Evolutionary conservation across 2,113 vertebrate genomes (phyloP).

Genomic region (Polypterus senegalus): DNA sequence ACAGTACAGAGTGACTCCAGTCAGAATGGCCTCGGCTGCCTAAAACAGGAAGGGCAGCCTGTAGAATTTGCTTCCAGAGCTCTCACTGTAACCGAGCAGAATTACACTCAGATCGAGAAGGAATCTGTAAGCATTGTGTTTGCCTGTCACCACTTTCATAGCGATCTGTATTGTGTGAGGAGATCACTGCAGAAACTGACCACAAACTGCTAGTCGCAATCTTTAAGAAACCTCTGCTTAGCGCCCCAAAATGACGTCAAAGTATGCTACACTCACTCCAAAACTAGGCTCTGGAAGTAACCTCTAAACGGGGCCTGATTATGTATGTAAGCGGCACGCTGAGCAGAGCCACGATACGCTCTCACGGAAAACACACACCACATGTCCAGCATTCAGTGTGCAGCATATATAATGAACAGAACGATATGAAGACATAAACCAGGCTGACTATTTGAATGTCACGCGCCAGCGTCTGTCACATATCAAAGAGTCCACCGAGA

Average conservation of each 20-base stretch:
- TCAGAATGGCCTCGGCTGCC: slow-evolving; percentile 10
- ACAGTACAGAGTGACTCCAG: slow-evolving; percentile 10
- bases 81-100: slow-evolving; percentile 16
- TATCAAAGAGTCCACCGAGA: not conserved
- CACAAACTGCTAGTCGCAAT: slow-evolving; percentile 26
- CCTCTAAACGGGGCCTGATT: not conserved
- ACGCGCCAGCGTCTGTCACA: not conserved
- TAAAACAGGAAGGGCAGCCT: slow-evolving; percentile 18
- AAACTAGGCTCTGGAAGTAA: slow-evolving; percentile 6
- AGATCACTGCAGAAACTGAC: slow-evolving; percentile 26
- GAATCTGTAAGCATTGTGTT: slow-evolving; percentile 11
- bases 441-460: slow-evolving; percentile 5
- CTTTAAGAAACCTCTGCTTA: slow-evolving; percentile 16
- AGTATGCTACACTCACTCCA: slow-evolving; percentile 13
- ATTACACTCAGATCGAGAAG: slow-evolving; percentile 24
- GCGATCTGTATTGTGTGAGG: slow-evolving; percentile 17
- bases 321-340: not conserved
- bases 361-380: not conserved
- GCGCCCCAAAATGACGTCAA: slow-evolving; percentile 15
- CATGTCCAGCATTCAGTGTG: not conserved
- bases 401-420: slow-evolving; percentile 1
- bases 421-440: not conserved
- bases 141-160: slow-evolving; percentile 10
- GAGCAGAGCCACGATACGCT: not conserved
- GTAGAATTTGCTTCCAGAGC: slow-evolving; percentile 11